Conservation (phyloP, 2,888 invertebrate species). For the Dinocampus coccinellae region DNA sequence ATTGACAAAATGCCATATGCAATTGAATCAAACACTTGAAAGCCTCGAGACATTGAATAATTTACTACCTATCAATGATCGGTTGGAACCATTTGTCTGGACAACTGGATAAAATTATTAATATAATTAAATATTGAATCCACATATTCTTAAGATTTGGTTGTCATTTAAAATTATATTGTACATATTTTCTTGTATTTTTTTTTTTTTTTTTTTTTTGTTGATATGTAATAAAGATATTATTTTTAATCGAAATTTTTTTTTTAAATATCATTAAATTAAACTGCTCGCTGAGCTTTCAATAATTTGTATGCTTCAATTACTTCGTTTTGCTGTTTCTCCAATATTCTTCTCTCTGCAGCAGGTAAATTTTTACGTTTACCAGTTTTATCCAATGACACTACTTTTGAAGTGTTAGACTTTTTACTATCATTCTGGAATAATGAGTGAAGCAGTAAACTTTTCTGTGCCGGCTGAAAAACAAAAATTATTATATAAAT, state of each 20-base stretch:
- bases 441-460: conserved; percentile 74
- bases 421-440: conserved; percentile 53
- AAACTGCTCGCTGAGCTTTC: conserved; percentile 62
- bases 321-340: conserved; percentile 73
- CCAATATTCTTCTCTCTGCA: conserved; percentile 73
- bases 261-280: conserved; percentile 11
- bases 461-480: conserved; percentile 75
- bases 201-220: conserved; percentile 25
- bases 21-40: conserved; percentile 87
- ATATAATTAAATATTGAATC: neutral
- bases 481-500: conserved; percentile 9
- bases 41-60: conserved; percentile 89
- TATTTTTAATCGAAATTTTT: conserved; percentile 2
- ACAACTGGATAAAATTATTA: conserved; percentile 75
- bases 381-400: conserved; percentile 70
- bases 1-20: conserved; percentile 83
- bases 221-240: conserved; percentile 18
- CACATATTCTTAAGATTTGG: no score
- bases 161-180: conserved; percentile 27
- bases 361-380: conserved; percentile 75
- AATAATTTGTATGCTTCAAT: conserved; percentile 74
- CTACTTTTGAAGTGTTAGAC: conserved; percentile 14
- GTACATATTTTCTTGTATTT: conserved; percentile 29
- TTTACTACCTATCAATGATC: conserved; percentile 83
- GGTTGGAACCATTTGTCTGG: conserved; percentile 92